Conservation (phyloP, 2,113 vertebrate species). For the Thalassarche chlororhynchos region DNA sequence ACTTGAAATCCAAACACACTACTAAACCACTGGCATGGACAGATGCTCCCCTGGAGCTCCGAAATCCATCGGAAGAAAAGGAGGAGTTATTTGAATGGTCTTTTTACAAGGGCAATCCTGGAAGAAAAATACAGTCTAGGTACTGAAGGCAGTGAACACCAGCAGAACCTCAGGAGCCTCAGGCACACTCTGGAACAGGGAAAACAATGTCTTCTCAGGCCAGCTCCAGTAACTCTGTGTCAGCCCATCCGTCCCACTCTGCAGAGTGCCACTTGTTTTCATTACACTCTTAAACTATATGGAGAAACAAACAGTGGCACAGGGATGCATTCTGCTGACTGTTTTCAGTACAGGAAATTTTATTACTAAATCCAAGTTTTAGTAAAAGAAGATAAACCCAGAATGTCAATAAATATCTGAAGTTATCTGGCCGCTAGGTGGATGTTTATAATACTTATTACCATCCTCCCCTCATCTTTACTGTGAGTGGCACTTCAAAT, state of each 20-base stretch:
- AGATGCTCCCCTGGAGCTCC: not conserved
- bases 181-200: not conserved
- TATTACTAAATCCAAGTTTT: not conserved
- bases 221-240: not conserved
- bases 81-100: not conserved
- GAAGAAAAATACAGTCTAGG: not conserved
- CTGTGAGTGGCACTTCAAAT: not conserved
- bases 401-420: not conserved
- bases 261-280: not conserved
- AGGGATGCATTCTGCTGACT: not conserved
- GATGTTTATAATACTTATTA: slow-evolving; percentile 16
- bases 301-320: not conserved
- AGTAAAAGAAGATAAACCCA: slow-evolving; percentile 16
- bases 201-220: not conserved
- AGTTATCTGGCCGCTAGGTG: not conserved
- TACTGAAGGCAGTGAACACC: not conserved
- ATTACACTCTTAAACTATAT: not conserved
- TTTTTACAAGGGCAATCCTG: not conserved
- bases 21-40: not conserved
- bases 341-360: not conserved
- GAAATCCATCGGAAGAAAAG: not conserved
- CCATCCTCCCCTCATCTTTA: not conserved
- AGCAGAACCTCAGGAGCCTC: not conserved
- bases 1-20: not conserved
- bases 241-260: not conserved